A percentile compares a stretch with the other conserved stretches of the same genome.
These are phyloP conservation scores for Halcyon chelicuti DNA, from an alignment of 2,797 vertebrate species.

Conservation along the genomic window DNA sequence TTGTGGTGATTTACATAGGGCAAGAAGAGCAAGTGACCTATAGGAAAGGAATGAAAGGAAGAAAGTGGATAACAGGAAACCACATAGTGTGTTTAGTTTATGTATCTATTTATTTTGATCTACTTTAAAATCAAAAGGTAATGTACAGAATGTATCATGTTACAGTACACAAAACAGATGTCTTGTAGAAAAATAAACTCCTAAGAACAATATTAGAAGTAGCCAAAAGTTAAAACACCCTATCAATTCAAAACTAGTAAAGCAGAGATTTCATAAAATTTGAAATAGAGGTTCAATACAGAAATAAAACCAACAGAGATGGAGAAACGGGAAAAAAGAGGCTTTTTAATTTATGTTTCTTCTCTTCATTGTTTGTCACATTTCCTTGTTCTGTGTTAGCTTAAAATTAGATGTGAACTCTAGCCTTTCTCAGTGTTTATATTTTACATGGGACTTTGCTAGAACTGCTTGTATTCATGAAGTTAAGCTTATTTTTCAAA, in stretches of 20 bases:
- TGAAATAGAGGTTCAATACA: not conserved
- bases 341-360: not conserved
- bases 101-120: not conserved
- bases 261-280: not conserved
- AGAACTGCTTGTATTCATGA: accelerated
- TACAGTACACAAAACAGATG: not conserved
- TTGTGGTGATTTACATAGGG: not conserved
- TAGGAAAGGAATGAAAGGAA: not conserved
- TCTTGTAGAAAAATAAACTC: not conserved
- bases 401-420: not conserved
- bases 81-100: not conserved
- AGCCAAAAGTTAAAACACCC: not conserved
- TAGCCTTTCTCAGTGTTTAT: not conserved
- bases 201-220: not conserved
- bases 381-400: not conserved
- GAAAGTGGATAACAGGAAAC: not conserved
- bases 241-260: not conserved
- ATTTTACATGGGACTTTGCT: not conserved
- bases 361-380: not conserved
- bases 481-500: not conserved
- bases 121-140: not conserved
- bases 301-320: not conserved
- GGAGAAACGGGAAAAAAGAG: not conserved
- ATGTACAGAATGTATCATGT: not conserved
- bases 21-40: not conserved